Evolutionary conservation across 2,888 invertebrate species (phyloP), one percentile per base, ranked within the genome.

Genomic region (Amblyteles armatorius): DNA sequence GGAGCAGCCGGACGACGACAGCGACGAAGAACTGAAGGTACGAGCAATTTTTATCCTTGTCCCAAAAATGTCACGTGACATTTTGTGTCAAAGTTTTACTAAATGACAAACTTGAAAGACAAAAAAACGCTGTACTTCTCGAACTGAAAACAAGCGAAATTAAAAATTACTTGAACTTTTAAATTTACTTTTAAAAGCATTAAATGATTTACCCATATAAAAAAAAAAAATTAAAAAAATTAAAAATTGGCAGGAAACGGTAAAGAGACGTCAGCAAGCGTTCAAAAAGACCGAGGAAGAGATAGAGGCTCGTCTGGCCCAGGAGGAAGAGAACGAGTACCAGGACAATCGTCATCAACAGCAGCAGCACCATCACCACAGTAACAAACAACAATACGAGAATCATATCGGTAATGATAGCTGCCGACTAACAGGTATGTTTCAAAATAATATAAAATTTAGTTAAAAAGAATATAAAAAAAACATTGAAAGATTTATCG

Each of bases 1-100:
- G 67, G 91, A 92, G 78, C 88, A 87, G n/a, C 92, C 92, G 63
- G 93, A 93, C 3, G 94, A 94, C 76, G 96, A 96, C 89, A 96
- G 97, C 48, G 97, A 97, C 90, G 95, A 96, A 79, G 97, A 97
- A 92, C 94, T 98, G 33, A 96, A 96, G 95, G 97, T 96, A 93
- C 89, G 88, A 55, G 13, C 11, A 40, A 40, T 40, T 11, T 40
- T 40, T 40, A 11, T 11, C 2, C 40, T 40, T 40, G 2, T 11
- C 1, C 6, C 33, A 33, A 33, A 33, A 33, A 33, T 33, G 33
- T 33, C 33, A 7, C 5, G 33, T 6, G 33, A 33, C 33, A 33
- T 33, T 33, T 33, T 33, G 33, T 33, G 33, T 33, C 7, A 33
- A 7, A 33, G 9, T 40, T 40, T 40, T 11, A 40, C 11, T 9